Conservation (phyloP, 2,113 vertebrate species). For the Tiliqua scincoides region DNA sequence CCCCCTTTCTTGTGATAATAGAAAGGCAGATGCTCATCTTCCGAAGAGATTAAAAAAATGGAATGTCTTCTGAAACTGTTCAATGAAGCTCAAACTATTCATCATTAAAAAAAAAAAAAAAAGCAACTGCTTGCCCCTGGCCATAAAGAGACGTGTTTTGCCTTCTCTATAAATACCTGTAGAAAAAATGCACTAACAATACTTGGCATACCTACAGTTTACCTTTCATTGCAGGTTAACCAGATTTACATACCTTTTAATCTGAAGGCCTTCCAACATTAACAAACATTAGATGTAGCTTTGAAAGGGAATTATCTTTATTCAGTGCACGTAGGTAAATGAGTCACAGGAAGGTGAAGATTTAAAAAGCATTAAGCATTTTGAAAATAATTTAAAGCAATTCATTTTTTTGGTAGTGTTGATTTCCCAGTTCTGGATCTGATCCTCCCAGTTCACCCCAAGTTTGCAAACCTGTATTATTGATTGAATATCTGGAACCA, state of each 20-base stretch:
- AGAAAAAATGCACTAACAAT: conserved; percentile 13
- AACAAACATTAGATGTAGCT: neutral
- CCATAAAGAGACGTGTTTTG: conserved; percentile 8
- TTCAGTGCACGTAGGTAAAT: neutral
- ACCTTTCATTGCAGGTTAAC: conserved; percentile 20
- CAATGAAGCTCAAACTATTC: neutral
- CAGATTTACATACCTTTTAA: conserved; percentile 17
- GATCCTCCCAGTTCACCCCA: neutral
- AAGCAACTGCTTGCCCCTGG: conserved; percentile 5
- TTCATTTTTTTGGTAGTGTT: neutral
- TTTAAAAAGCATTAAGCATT: neutral
- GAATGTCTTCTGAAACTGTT: conserved; percentile 29
- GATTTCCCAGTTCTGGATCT: neutral
- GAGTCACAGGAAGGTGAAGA: conserved; percentile 5
- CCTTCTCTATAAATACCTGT: neutral
- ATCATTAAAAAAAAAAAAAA: conserved; percentile 12
- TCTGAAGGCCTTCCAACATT: conserved; percentile 4
- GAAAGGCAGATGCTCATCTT: neutral
- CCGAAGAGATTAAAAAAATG: conserved; percentile 1
- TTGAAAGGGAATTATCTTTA: neutral
- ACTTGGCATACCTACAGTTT: conserved; percentile 22
- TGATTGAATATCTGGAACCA: neutral
- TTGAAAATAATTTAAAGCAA: neutral
- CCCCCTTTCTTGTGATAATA: neutral
- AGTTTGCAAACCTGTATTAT: neutral